Evolutionary conservation across 2,797 vertebrate genomes (phyloP), one percentile per base, ranked within the genome.

Genomic region (Aphelocoma californica): DNA sequence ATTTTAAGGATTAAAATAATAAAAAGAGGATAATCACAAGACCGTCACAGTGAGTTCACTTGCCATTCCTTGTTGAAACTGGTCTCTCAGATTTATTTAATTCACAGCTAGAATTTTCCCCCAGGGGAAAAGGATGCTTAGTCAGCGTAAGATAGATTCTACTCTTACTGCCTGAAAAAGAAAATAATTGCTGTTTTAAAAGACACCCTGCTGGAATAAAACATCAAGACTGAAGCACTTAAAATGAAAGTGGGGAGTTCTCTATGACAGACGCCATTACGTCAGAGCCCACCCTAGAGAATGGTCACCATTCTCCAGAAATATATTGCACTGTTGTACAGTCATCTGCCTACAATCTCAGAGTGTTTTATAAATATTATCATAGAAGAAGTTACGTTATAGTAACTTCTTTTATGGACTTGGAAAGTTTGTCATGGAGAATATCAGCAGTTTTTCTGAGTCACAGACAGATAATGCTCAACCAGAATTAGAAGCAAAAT

Each of bases 321-420:
- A 67, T 29, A 38, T 17, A 61, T 65, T 78, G 58, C 40, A 18
- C 18, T 53, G 24, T 42, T 79, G 50, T 40, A 53, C 42, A 77
- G 71, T 79, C 78, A 82, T 95, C 67, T 77, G 50, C 66, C 53
- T 92, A 26, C 54, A 90, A 65, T 85, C 57, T 78, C 42, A 51
- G 32, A 72, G 58, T 77, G 45, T 36, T 92, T 84, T 84, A 88
- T 88, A 93, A 96, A 93, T 57, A 65, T 64, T 42, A 61, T 20
- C 7, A 5, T 2, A 78, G 61, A 81, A 64, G 32, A 75, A 90
- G 21, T 73, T 92, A 50, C 1, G 0, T 90, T 80, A 19, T 38
- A 67, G 62, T 44, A 57, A 62, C 11, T 4, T n/a, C 11, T 67
- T 86, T 90, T 79, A 79, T 0, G 0, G 28, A 66, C 67, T 60